phyloP scores from a whole-genome alignment of 2,797 vertebrate species.

The Crypturellus tataupa region DNA sequence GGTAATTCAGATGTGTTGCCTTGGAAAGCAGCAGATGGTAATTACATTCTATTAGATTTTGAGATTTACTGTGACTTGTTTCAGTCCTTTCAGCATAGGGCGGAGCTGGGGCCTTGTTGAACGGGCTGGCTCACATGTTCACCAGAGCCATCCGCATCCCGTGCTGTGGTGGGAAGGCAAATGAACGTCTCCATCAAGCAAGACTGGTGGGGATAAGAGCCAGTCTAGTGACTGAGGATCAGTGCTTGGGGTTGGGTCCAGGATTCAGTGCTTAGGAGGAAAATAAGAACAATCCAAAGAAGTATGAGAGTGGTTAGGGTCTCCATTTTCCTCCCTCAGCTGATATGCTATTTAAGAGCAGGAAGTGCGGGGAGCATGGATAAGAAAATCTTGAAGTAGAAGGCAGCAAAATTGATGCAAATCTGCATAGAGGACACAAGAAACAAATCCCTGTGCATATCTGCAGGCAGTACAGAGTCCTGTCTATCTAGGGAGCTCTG shows the following conservation, averaged over 20 bases:
- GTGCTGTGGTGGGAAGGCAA: background rate
- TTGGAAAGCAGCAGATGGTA: constrained; percentile 48
- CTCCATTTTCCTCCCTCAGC: background rate
- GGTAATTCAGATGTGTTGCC: constrained; percentile 30
- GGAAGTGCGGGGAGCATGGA: background rate
- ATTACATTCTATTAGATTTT: constrained; percentile 36
- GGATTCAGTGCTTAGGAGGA: background rate
- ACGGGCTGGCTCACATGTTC: too few relatives aligned
- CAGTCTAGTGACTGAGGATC: fast-evolving
- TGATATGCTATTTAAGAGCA: background rate
- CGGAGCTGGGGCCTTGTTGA: background rate
- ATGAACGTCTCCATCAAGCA: background rate
- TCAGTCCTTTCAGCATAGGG: background rate
- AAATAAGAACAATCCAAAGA: background rate
- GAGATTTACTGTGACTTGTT: constrained; percentile 31
- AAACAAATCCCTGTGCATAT: background rate
- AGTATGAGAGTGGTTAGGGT: background rate
- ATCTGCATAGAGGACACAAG: fast-evolving
- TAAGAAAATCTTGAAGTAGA: background rate
- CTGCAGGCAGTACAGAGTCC: background rate
- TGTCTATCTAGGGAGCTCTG: background rate
- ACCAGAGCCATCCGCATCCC: background rate
- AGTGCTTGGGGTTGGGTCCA: background rate
- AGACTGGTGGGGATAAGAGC: background rate
- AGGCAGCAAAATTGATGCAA: background rate